These are phyloP conservation scores for Ectemnius cavifrons DNA, from an alignment of 2,888 invertebrate genomes.

Conservation along the genomic window DNA sequence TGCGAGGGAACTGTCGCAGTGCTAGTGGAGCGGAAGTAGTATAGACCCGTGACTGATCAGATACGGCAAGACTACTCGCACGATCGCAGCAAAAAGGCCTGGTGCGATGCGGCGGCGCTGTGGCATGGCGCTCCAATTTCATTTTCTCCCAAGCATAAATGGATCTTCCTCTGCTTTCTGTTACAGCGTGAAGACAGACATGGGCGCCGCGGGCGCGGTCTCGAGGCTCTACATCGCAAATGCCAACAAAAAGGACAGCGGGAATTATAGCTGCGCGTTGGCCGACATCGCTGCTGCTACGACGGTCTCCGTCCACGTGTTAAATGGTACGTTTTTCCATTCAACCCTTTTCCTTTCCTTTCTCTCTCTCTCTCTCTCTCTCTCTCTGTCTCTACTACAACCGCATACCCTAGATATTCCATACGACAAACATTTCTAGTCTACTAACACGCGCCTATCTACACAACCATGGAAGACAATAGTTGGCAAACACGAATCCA, in stretches of 20 bases:
- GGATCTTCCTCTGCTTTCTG: slow-evolving; percentile 54
- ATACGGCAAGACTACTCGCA: too few species aligned
- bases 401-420: too few species aligned
- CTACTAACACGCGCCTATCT: too few species aligned
- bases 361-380: not conserved
- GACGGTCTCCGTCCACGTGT: slow-evolving; percentile 87
- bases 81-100: not conserved
- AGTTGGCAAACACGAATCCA: too few species aligned
- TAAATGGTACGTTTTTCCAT: slow-evolving; percentile 82
- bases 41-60: too few species aligned
- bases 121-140: too few species aligned
- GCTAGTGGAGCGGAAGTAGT: too few species aligned
- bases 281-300: slow-evolving; percentile 84
- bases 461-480: too few species aligned
- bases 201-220: slow-evolving; percentile 85
- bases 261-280: slow-evolving; percentile 88
- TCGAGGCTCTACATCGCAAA: slow-evolving; percentile 90
- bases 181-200: slow-evolving; percentile 88
- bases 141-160: too few species aligned
- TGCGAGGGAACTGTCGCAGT: too few species aligned
- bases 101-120: too few species aligned
- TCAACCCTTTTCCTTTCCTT: not conserved
- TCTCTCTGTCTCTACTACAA: slow-evolving; percentile 1
- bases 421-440: too few species aligned
- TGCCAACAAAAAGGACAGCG: slow-evolving; percentile 87